Evolutionary conservation across 2,797 vertebrate species (phyloP), one percentile per base, ranked within the genome.

Genomic region (Onychomys torridus): DNA sequence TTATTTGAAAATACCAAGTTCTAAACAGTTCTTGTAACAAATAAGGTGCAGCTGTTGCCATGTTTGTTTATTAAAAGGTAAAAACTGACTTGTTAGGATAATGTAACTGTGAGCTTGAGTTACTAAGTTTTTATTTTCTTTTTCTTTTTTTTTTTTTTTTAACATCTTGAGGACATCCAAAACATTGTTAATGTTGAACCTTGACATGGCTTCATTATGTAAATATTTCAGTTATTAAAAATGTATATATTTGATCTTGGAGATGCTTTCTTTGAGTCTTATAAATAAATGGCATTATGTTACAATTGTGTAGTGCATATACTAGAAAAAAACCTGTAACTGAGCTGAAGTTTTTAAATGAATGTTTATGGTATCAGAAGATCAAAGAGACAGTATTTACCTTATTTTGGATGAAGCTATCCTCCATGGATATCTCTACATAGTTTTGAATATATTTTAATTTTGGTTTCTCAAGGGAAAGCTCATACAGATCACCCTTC

Each of bases 141-240:
- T 27, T 63, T 63, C 25, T 25, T n/a, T 96, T 98, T 98, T 85
- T 98, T 97, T 98, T 98, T 90, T 96, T 98, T 98, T 98, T 97
- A 86, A 95, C 98, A 98, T 98, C 95, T 98, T 97, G 96, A 98
- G 97, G 97, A 98, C 97, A 98, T 97, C 98, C 98, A 98, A 98
- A 98, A 98, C 98, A 98, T 98, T 98, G 98, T 99, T 98, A 98
- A 98, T 94, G 98, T 9, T 97, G 97, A 97, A 98, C 98, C 97
- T 87, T 98, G 97, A 98, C 95, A 98, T 98, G 98, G 98, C 98
- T 98, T 98, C 98, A 97, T 97, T 96, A 95, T 99, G 99, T 99
- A 99, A 98, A 99, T 99, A 99, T 98, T 98, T 98, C 98, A 98
- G 93, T 98, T 98, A 99, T 99, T 99, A 99, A 99, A 99, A 99